Conservation (phyloP, 2,113 vertebrate genomes). For the Astatotilapia flaviijosephi region DNA sequence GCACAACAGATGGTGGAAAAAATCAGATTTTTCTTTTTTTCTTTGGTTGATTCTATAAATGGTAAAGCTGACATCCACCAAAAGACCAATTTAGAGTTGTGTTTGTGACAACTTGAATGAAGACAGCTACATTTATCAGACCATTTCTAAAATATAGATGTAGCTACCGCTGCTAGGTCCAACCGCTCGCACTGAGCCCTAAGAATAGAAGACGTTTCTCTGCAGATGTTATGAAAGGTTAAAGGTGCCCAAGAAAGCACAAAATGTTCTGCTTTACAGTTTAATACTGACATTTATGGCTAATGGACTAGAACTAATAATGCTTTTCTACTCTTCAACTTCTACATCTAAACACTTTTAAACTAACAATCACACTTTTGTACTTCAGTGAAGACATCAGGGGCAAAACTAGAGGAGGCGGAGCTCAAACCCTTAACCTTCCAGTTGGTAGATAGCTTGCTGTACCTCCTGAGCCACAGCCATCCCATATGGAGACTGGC, state of each 20-base stretch:
- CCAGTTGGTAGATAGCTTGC: fast-evolving
- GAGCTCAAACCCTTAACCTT: neutral
- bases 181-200: fast-evolving
- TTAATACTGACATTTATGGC: neutral
- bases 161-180: neutral
- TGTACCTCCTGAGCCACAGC: fast-evolving
- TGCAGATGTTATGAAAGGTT: neutral
- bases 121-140: neutral
- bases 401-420: neutral
- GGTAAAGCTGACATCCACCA: neutral
- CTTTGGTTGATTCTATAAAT: neutral
- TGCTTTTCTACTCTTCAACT: neutral
- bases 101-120: neutral
- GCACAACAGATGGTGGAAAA: neutral
- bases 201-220: fast-evolving
- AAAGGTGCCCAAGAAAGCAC: fast-evolving
- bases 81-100: neutral
- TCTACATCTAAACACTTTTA: neutral
- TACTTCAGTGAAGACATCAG: fast-evolving
- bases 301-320: neutral
- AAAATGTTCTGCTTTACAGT: neutral
- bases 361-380: neutral
- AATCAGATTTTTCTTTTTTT: fast-evolving
- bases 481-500: fast-evolving
- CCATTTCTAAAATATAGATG: neutral